Evolutionary conservation across 2,797 vertebrate genomes (phyloP).

Genomic region (Galagoides demidoff): DNA sequence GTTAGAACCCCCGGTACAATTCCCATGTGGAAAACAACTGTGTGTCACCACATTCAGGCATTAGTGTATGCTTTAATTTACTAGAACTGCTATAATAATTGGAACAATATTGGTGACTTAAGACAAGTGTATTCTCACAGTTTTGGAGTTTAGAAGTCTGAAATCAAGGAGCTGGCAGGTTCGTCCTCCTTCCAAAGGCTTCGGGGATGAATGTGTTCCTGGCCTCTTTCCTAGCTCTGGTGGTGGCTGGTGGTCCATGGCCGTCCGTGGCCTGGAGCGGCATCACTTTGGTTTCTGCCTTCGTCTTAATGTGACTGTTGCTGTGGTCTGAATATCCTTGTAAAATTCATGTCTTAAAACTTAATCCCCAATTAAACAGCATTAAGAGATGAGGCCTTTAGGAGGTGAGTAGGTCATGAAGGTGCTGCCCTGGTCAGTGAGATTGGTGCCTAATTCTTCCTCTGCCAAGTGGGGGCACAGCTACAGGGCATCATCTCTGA

Average conservation of each 20-base stretch:
- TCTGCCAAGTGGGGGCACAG: background rate
- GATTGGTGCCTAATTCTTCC: background rate
- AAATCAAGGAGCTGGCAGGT: background rate
- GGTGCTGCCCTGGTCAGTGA: background rate
- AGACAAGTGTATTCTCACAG: background rate
- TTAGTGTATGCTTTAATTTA: background rate
- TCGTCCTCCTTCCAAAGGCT: background rate
- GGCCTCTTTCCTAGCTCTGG: background rate
- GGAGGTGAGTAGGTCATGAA: background rate
- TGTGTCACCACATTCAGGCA: background rate
- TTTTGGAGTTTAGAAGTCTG: background rate
- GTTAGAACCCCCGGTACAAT: background rate
- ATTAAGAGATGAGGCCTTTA: background rate
- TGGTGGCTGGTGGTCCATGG: background rate
- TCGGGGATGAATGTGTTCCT: background rate
- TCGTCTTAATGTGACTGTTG: background rate
- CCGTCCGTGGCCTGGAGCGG: background rate
- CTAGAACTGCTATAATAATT: background rate
- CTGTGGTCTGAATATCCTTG: too few relatives aligned
- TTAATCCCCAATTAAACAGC: background rate
- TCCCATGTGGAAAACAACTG: background rate
- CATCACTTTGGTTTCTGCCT: background rate
- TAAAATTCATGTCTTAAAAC: background rate
- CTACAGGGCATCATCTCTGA: background rate
- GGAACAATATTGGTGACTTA: background rate